phyloP scores from a whole-genome alignment of 2,888 invertebrate genomes.

The Actias luna region DNA sequence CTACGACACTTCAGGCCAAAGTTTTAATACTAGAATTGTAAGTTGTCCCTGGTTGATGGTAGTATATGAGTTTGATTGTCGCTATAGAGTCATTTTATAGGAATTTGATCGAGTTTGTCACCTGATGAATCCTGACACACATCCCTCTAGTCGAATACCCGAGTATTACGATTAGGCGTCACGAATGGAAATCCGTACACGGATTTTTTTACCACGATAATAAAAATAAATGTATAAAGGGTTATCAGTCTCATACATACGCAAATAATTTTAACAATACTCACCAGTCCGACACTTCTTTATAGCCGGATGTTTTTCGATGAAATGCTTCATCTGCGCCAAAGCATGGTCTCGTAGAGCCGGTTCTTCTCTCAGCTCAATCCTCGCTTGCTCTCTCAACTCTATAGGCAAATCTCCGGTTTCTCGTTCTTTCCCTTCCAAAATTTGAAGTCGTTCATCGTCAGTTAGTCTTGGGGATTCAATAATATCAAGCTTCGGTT shows the following conservation, averaged over 20 bases:
- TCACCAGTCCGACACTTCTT: conserved; percentile 89
- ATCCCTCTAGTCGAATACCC: too few relatives aligned
- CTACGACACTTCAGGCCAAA: too few relatives aligned
- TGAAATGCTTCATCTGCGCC: conserved; percentile 91
- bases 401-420: conserved; percentile 77
- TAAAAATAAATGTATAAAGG: too few relatives aligned
- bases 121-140: too few relatives aligned
- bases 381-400: conserved; percentile 83
- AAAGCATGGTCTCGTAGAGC: conserved; percentile 87
- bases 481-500: conserved; percentile 54
- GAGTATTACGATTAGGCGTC: too few relatives aligned
- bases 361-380: conserved; percentile 91
- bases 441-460: conserved; percentile 58
- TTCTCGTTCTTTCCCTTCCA: conserved; percentile 67
- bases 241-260: not conserved
- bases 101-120: too few relatives aligned
- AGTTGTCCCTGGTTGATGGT: too few relatives aligned
- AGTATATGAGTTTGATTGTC: too few relatives aligned
- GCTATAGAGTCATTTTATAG: too few relatives aligned
- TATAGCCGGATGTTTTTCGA: conserved; percentile 90
- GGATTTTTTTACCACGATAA: too few relatives aligned
- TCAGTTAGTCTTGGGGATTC: conserved; percentile 58
- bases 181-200: too few relatives aligned
- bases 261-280: conserved; percentile 19
- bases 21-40: too few relatives aligned